Evolutionary conservation across 2,797 vertebrate genomes (phyloP).

Genomic region (Heliangelus exortis): DNA sequence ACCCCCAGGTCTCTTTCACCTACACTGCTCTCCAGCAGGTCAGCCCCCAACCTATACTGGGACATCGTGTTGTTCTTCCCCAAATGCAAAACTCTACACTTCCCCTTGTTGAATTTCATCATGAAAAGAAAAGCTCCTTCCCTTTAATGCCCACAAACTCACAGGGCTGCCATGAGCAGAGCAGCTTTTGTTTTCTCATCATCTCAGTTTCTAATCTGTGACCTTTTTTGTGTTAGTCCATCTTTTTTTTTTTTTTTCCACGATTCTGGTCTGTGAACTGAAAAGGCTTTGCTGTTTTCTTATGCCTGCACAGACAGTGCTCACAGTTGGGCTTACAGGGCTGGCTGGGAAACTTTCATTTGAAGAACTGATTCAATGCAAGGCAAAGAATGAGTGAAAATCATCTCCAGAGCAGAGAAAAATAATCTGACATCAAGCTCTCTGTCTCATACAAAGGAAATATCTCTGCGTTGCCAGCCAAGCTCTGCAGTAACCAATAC

Average conservation of each 20-base stretch:
- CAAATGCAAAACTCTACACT: too few relatives aligned
- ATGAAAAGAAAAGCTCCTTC: not conserved
- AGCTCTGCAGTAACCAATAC: not conserved
- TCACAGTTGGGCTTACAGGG: not conserved
- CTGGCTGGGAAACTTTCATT: constrained; percentile 11
- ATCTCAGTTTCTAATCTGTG: not conserved
- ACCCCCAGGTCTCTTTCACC: too few relatives aligned
- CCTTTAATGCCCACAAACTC: not conserved
- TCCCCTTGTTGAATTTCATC: too few relatives aligned
- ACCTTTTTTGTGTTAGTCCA: not conserved
- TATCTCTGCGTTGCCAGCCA: not conserved
- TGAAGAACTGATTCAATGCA: not conserved
- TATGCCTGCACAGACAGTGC: not conserved
- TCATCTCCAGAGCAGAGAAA: not conserved
- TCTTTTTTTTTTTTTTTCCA: not conserved
- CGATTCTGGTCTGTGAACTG: not conserved
- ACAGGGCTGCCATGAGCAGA: not conserved
- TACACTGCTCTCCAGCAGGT: too few relatives aligned
- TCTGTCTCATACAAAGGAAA: not conserved
- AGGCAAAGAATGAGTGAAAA: not conserved
- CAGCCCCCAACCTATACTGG: too few relatives aligned
- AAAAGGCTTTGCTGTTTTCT: not conserved
- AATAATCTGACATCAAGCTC: not conserved
- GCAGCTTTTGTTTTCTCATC: not conserved
- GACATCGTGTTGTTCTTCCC: too few relatives aligned